These are phyloP conservation scores for Orientallactaga sibirica DNA, from an alignment of 2,797 vertebrate genomes.

Conservation along the genomic window DNA sequence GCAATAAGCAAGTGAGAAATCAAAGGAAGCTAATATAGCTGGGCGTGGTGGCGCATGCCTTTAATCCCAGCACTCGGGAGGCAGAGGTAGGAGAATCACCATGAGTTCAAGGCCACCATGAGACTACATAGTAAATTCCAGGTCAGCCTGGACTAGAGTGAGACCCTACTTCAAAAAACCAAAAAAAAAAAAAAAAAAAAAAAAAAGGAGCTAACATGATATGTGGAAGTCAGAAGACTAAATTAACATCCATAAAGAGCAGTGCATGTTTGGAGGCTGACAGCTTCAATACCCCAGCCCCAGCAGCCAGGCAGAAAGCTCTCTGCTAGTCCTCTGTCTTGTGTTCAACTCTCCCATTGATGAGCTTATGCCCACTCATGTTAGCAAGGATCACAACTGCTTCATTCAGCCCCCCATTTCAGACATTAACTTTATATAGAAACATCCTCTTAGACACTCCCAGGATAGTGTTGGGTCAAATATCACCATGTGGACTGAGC, in stretches of 20 bases:
- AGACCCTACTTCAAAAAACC: too few relatives aligned
- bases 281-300: not conserved
- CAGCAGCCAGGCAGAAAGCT: not conserved
- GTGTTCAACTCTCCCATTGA: not conserved
- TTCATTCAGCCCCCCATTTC: not conserved
- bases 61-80: too few relatives aligned
- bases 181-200: too few relatives aligned
- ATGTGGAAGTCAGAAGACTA: not conserved
- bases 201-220: not conserved
- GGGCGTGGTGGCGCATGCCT: too few relatives aligned
- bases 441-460: not conserved
- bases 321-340: not conserved
- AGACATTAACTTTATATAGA: not conserved
- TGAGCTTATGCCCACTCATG: not conserved
- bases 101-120: too few relatives aligned
- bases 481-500: not conserved
- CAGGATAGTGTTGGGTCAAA: not conserved
- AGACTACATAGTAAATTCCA: too few relatives aligned
- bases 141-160: too few relatives aligned
- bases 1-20: not conserved
- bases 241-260: not conserved
- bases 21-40: not conserved
- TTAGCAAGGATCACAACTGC: not conserved
- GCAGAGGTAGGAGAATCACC: too few relatives aligned
- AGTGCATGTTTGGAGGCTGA: not conserved